Evolutionary conservation across 2,113 vertebrate species (phyloP).

Genomic region (Heteronetta atricapilla): DNA sequence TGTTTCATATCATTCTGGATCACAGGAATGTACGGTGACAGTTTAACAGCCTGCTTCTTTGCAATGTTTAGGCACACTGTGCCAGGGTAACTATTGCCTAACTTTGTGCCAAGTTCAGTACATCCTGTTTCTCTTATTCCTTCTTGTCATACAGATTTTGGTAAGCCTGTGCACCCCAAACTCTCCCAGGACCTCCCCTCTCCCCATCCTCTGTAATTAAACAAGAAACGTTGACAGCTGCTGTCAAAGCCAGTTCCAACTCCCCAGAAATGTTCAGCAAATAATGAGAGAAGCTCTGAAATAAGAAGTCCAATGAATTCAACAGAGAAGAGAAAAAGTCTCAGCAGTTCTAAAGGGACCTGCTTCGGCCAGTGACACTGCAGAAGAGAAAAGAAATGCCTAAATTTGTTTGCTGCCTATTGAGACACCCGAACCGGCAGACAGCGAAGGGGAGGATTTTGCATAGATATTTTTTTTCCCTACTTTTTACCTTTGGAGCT

Average conservation of each 20-base stretch:
- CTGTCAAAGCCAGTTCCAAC: slow-evolving; percentile 14
- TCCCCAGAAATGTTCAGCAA: background rate
- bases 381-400: background rate
- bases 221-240: slow-evolving; percentile 16
- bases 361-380: background rate
- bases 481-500: background rate
- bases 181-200: slow-evolving; percentile 37
- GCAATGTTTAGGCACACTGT: background rate
- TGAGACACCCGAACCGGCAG: background rate
- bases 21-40: slow-evolving; percentile 12
- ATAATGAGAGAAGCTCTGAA: slow-evolving; percentile 3
- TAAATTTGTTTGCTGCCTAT: background rate
- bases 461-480: background rate
- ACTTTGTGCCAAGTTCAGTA: background rate
- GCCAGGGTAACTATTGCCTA: slow-evolving; percentile 22
- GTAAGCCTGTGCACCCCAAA: background rate
- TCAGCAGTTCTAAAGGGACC: background rate
- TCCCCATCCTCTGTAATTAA: slow-evolving; percentile 40
- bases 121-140: background rate
- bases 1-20: background rate
- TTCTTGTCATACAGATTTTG: slow-evolving; percentile 17
- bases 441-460: background rate
- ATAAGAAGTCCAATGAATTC: background rate
- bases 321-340: background rate
- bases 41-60: slow-evolving; percentile 33